Evolutionary conservation across 2,888 invertebrate genomes (phyloP), one percentile per base, ranked within the genome.

Genomic region (Papilio elwesi): DNA sequence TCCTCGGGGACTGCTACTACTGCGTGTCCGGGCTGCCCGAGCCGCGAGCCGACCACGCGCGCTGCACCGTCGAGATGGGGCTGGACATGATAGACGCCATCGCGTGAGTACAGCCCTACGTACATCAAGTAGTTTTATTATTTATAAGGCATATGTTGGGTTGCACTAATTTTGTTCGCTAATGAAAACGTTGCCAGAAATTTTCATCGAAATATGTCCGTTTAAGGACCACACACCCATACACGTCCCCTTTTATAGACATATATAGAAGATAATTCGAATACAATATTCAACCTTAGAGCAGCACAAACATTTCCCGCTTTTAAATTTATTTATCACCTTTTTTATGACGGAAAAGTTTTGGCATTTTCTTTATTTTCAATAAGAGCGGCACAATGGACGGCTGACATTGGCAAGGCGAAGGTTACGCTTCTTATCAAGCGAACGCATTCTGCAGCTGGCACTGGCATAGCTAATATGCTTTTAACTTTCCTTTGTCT

Each of bases 1-100:
- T 97, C 85, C 94, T 97, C 78, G 98, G 98, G 67, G 98, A 98
- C 91, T 98, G 98, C 86, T 98, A 98, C 94, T 98, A 98, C 94
- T 98, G 98, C 90, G 97, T 98, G 76, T 97, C 97, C 78, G 98
- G 98, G 26, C 92, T 98, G 82, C 98, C 98, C 16, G 98, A 98
- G 85, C 96, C 98, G 12, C 95, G 98, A 52, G 96, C 97, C 26
- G 98, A 98, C 91, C 98, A 99, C 90, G 98, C 98, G 57, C 97
- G 97, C 80, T 98, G 98, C 93, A 97, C 97, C 79, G 97, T 97
- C 73, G 97, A 97, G 93, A 97, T 97, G 97, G 97, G 97, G 6
- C 93, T 97, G 74, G 97, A 97, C 85, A 97, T 97, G 97, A 97
- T 97, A 82, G 97, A 97, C 89, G 97, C 97, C 67, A 97, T 97